phyloP scores from a whole-genome alignment of 2,113 vertebrate species.

The Elephas maximus region DNA sequence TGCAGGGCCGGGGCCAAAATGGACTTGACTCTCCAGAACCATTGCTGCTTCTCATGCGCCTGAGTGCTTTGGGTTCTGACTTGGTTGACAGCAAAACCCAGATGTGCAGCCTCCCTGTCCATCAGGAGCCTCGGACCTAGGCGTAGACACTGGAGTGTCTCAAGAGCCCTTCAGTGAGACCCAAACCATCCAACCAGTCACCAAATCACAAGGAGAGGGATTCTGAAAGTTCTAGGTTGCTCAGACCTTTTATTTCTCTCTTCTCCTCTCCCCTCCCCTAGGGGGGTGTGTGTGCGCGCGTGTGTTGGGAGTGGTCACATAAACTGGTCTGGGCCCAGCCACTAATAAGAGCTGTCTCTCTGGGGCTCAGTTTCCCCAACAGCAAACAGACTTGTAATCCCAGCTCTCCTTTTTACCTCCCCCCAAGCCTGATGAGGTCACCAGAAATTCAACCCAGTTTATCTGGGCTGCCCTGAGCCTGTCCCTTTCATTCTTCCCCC shows the following conservation, averaged over 20 bases:
- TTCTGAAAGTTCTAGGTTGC: slow-evolving; percentile 5
- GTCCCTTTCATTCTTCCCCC: background rate
- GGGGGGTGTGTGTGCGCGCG: no score
- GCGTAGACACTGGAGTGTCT: background rate
- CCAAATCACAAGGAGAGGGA: slow-evolving; percentile 35
- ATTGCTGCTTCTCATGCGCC: background rate
- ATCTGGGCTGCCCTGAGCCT: background rate
- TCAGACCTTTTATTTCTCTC: background rate
- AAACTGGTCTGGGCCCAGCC: background rate
- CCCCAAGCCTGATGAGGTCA: slow-evolving; percentile 71
- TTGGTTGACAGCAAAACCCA: background rate
- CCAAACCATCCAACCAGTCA: background rate
- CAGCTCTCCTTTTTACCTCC: background rate
- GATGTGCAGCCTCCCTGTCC: background rate
- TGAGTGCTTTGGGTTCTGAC: background rate
- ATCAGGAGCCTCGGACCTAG: background rate
- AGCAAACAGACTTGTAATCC: background rate
- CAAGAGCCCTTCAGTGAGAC: background rate
- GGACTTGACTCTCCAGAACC: background rate
- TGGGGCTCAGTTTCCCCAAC: background rate
- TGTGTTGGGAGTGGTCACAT: no score
- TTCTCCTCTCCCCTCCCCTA: background rate
- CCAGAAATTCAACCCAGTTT: slow-evolving; percentile 73
- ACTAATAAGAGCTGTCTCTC: background rate
- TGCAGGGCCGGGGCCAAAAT: background rate